Evolutionary conservation across 1,140 invertebrate species (phyloP).

Genomic region (Phocides pigmalion): DNA sequence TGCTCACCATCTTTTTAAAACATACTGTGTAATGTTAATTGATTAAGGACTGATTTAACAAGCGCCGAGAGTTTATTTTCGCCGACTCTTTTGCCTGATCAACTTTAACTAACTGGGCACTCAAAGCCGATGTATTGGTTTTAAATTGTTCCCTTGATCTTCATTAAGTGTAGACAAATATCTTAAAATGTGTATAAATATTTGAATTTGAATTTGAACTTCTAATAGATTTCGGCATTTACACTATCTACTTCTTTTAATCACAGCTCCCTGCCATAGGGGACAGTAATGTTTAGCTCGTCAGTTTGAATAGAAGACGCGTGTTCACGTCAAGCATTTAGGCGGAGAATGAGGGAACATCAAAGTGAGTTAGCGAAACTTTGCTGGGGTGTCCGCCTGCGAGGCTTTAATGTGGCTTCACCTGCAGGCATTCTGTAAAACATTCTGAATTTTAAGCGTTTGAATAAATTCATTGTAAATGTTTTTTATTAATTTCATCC

Average conservation of each 20-base stretch:
- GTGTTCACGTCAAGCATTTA: constrained; percentile 17
- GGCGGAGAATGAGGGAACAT: constrained; percentile 11
- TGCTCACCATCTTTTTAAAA: no score
- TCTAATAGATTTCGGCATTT: no score
- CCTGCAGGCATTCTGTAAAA: constrained; percentile 17
- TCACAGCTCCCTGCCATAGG: background rate
- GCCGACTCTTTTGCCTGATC: no score
- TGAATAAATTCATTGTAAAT: background rate
- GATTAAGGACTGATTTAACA: no score
- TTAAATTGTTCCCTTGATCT: no score
- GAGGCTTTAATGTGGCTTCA: constrained; percentile 7
- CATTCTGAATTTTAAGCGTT: constrained; percentile 2
- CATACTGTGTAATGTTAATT: no score
- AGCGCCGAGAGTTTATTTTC: no score
- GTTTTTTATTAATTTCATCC: background rate
- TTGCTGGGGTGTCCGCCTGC: constrained; percentile 9
- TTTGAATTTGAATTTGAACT: no score
- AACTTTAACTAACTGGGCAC: no score
- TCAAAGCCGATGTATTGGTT: no score
- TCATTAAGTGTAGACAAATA: no score
- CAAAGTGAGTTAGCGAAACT: constrained; percentile 31
- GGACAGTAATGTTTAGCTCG: constrained; percentile 5
- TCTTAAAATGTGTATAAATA: no score
- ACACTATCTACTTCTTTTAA: background rate
- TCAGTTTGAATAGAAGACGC: constrained; percentile 16